Percentiles rank a stretch among this genome's conserved stretches.
phyloP scores from a whole-genome alignment of 2,797 vertebrate species.

The Hemitrygon akajei region DNA sequence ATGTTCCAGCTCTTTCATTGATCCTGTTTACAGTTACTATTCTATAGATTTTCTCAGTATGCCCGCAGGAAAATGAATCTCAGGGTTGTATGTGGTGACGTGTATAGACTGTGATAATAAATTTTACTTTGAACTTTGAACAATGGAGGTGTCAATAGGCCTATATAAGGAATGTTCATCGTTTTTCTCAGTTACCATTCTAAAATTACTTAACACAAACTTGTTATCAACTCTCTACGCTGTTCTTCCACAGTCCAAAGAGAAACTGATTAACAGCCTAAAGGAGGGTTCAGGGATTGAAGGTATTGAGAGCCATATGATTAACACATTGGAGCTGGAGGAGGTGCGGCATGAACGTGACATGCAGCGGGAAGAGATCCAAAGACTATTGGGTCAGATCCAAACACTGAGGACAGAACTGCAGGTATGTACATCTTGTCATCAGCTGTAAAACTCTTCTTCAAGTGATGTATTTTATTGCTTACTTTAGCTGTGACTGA shows the following conservation, averaged over 20 bases:
- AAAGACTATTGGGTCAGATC: constrained; percentile 80
- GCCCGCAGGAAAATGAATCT: no score
- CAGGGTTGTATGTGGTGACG: no score
- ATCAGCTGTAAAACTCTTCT: not conserved
- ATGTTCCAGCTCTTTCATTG: no score
- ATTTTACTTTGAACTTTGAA: no score
- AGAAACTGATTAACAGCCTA: constrained; percentile 94
- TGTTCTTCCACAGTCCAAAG: constrained; percentile 75
- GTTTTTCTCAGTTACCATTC: not conserved
- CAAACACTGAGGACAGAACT: constrained; percentile 79
- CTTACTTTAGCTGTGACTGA: not conserved
- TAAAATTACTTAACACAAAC: not conserved
- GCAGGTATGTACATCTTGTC: constrained; percentile 61
- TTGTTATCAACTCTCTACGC: not conserved
- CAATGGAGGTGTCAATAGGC: not conserved
- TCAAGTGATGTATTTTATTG: not conserved
- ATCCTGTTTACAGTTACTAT: no score
- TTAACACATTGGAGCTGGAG: constrained; percentile 75
- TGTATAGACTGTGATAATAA: no score
- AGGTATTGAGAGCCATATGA: constrained; percentile 67
- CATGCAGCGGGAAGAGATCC: constrained; percentile 82
- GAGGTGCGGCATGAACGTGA: constrained; percentile 89
- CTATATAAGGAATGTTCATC: not conserved
- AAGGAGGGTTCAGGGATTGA: constrained; percentile 94
- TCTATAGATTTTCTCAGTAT: no score